Base-by-base conservation (phyloP, 2,113 vertebrate species). In the Sakesphorus luctuosus region DNA sequence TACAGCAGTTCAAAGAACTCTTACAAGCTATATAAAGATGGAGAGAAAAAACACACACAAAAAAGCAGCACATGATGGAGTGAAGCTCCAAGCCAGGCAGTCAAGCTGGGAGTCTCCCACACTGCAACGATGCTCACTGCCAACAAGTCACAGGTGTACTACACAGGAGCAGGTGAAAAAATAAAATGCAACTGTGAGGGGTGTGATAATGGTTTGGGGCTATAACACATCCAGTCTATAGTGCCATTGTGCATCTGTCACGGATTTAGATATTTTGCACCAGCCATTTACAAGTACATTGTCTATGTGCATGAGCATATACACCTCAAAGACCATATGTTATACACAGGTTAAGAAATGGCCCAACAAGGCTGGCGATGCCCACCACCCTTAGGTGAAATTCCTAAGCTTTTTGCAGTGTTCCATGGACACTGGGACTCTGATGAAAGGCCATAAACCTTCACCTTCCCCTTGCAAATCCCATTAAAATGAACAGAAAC, bases 71-170 rank as follows among this genome's bases (percentile, higher is more conserved):
- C 87, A 88, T 20, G 81, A 91, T 72, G 76, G 56, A 96, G 94
- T 15, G 13, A 36, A 96, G 91, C 87, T 96, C 88, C 80, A 95
- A 85, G 74, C 95, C 89, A 97, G 97, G 97, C 97, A 96, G 47
- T 92, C 91, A 73, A 90, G 55, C 67, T 95, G 93, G 49, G 96
- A 96, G 65, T 89, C 94, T 96, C 95, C 95, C 82, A 94, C 82
- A 25, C 88, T 58, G 97, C 94, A 87, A 9, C 3, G 1, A 44
- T 3, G 9, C 62, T 94, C 89, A 40, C 95, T 98, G 97, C 98
- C 98, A 98, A 84, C 96, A 94, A 98, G 96, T 95, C 96, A 97
- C 97, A 98, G 97, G 97, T 98, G 97, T 97, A 96, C 95, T 84
- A 83, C 95, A 78, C 76, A 95, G 97, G 92, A 97, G 97, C 98